These are phyloP conservation scores for Tipula vernalis DNA, from an alignment of 2,888 invertebrate genomes.

Conservation along the genomic window DNA sequence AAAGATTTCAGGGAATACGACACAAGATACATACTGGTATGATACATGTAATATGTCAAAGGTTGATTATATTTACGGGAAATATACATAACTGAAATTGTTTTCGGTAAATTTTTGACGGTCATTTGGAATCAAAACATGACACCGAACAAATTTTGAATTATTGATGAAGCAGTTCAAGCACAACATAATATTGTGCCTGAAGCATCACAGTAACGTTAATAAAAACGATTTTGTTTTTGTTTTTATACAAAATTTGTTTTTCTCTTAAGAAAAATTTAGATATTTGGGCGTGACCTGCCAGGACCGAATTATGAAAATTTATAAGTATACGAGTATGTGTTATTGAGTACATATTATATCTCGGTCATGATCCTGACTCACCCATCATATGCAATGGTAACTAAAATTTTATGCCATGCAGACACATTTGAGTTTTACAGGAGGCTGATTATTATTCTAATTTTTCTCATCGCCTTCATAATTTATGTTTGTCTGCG, in stretches of 20 bases:
- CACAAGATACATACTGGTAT: background rate
- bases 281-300: background rate
- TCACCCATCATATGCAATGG: background rate
- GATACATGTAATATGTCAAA: background rate
- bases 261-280: background rate
- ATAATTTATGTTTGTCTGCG: background rate
- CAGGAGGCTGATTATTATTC: background rate
- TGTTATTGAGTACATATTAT: too few species aligned
- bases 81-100: background rate
- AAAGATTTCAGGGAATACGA: background rate
- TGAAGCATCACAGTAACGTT: background rate
- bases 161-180: background rate
- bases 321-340: background rate
- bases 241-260: background rate
- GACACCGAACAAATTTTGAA: background rate
- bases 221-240: background rate
- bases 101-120: background rate
- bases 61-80: background rate
- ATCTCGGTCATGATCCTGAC: too few species aligned
- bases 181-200: background rate
- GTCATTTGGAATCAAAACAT: background rate
- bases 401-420: background rate
- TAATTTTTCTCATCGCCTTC: background rate
- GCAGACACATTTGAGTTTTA: background rate
- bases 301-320: background rate